Evolutionary conservation across 1,140 invertebrate genomes (phyloP).

Genomic region (Pollicipes pollicipes): DNA sequence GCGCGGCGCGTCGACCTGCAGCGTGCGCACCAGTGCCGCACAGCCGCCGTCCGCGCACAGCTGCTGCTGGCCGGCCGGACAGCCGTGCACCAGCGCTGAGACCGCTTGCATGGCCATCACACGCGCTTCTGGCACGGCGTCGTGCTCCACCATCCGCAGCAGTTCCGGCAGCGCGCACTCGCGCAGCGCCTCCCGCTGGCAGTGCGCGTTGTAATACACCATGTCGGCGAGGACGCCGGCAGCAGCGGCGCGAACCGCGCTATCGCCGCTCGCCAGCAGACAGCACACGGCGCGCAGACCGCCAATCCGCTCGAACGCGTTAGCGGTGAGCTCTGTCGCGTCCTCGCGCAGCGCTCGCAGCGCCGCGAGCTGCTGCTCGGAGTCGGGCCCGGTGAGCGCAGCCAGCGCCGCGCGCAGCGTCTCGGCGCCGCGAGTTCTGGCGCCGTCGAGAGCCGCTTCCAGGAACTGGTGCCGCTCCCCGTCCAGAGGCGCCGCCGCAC

Average conservation of each 20-base stretch:
- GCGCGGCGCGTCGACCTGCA: background rate
- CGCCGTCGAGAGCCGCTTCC: background rate
- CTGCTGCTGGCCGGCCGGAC: background rate
- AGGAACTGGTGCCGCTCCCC: background rate
- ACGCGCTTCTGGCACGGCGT: background rate
- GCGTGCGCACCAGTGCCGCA: background rate
- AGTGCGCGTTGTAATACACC: constrained; percentile 1
- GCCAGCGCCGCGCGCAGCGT: background rate
- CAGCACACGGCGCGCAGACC: background rate
- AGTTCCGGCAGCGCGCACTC: background rate
- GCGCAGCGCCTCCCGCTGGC: background rate
- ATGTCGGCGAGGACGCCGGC: background rate
- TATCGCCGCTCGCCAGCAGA: background rate
- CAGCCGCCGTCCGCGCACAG: background rate
- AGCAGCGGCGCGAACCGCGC: background rate
- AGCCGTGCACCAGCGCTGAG: background rate
- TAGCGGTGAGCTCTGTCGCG: background rate
- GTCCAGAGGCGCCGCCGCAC: background rate
- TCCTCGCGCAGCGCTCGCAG: background rate
- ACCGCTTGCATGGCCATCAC: background rate
- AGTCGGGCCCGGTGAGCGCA: background rate
- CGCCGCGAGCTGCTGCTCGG: background rate
- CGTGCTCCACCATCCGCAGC: background rate
- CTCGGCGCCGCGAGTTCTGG: background rate
- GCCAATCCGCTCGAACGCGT: background rate